A percentile compares a stretch with the other conserved stretches of the same genome.
phyloP scores from a whole-genome alignment of 35 echinoderm and acorn worm genomes.

The Heliocidaris tuberculata region DNA sequence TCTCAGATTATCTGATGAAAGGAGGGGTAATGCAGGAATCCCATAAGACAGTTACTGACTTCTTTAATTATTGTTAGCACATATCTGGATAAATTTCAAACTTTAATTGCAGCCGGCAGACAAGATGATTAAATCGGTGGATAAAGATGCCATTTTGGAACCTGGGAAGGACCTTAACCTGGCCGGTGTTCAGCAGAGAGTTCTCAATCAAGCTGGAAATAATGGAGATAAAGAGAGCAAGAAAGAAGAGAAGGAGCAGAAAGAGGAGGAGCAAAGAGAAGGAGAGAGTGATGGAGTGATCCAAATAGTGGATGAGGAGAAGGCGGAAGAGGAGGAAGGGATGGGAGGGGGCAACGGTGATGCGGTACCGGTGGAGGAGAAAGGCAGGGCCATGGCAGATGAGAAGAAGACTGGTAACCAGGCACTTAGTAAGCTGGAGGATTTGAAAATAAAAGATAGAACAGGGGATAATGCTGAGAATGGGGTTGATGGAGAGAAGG shows the following conservation, averaged over 20 bases:
- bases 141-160: slow-evolving; percentile 38
- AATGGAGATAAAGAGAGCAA: slow-evolving; percentile 21
- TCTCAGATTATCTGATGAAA: not conserved
- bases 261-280: slow-evolving; percentile 12
- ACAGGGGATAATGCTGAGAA: not conserved
- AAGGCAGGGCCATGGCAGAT: not conserved
- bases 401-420: not conserved
- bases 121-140: not conserved
- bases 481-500: not conserved
- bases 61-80: not conserved
- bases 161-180: not conserved
- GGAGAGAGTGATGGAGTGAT: slow-evolving; percentile 8
- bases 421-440: not conserved
- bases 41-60: not conserved
- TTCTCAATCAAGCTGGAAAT: not conserved
- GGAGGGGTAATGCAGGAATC: not conserved
- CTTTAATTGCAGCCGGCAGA: slow-evolving; percentile 28
- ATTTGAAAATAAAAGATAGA: not conserved
- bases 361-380: not conserved
- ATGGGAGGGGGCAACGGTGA: not conserved
- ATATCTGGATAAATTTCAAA: not conserved
- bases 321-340: no score
- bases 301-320: not conserved
- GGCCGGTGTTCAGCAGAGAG: slow-evolving; percentile 21
- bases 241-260: not conserved